Base-by-base conservation (phyloP, 2,888 invertebrate species). In the Amiota communis region DNA sequence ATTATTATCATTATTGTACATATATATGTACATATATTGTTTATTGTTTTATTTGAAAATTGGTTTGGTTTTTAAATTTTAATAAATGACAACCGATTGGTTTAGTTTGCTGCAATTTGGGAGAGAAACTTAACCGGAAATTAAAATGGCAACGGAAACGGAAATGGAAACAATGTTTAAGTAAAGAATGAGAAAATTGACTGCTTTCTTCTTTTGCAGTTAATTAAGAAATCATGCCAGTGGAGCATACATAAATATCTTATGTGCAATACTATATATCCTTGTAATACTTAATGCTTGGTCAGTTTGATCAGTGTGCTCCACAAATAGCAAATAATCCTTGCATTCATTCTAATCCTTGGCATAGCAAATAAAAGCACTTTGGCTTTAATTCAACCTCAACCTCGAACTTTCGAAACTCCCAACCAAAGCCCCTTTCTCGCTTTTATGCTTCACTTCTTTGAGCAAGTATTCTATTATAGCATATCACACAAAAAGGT, bases 221-320 rank as follows among this genome's bases (percentile, higher is more conserved):
- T 67, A 67, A 67, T 67, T 67, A 67, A 67, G 53, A 67, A 67
- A 67, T 51, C 46, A 61, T 49, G 67, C 67, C 36, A 49, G 20
- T 36, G 8, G 20, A 17, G 17, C 67, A 11, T 15, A 67, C 1
- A 2, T 23, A 23, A 23, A 23, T 23, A 23, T 23, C 23, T 23
- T 23, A 23, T 23, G 23, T 23, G 3, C 23, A 23, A 23, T 23
- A 36, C 36, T n/a, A 36, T 0, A 36, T 36, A 36, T 36, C 36
- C 36, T 36, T 2, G 36, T 6, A 36, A 6, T 36, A 1, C 36
- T 36, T 36, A 36, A 36, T 36, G 36, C 36, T 6, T 36, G 36
- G 36, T 36, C 36, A 36, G 36, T 36, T 36, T 36, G 36, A 36
- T 36, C 13, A 61, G 12, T 61, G 13, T 8, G 13, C 20, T 36